A percentile compares a stretch with the other conserved stretches of the same genome.
phyloP scores from a whole-genome alignment of 2,888 invertebrate genomes.

The Caenorhabditis parvicauda region DNA sequence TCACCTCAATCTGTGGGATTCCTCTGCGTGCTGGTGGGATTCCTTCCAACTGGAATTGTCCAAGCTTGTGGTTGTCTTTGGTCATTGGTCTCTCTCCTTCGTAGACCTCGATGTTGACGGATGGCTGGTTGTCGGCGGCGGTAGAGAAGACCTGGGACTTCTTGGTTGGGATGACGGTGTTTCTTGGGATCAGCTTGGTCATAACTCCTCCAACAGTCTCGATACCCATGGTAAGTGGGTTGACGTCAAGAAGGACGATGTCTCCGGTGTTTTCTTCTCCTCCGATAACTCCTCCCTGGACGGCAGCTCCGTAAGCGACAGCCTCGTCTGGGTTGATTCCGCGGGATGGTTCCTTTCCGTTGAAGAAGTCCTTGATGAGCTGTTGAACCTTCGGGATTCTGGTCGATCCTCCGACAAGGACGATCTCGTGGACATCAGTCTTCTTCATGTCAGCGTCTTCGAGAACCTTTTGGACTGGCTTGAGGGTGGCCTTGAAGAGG shows the following conservation, averaged over 20 bases:
- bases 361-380: conserved; percentile 75
- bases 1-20: conserved; percentile 62
- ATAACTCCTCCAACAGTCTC: conserved; percentile 99
- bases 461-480: conserved; percentile 87
- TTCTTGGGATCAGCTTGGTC: conserved; percentile 95
- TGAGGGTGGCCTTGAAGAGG: conserved; percentile 79
- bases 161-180: conserved; percentile 97
- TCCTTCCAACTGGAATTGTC: conserved; percentile 81
- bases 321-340: conserved; percentile 89
- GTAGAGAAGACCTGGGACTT: conserved; percentile 99
- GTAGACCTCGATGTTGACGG: conserved; percentile 95
- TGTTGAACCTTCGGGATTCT: conserved; percentile 92
- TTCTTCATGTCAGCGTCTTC: conserved; percentile 99
- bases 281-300: conserved; percentile 94
- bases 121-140: conserved; percentile 96
- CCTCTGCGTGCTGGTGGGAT: conserved; percentile 67
- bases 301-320: conserved; percentile 95
- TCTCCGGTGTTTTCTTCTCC: conserved; percentile 84
- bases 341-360: conserved; percentile 93
- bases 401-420: conserved; percentile 96
- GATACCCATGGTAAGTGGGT: conserved; percentile 96
- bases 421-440: conserved; percentile 96
- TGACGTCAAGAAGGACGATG: conserved; percentile 91
- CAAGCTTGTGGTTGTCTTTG: conserved; percentile 95
- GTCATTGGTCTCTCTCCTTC: conserved; percentile 99